Evolutionary conservation across 2,797 vertebrate species (phyloP).

Genomic region (Hyperoplus immaculatus): DNA sequence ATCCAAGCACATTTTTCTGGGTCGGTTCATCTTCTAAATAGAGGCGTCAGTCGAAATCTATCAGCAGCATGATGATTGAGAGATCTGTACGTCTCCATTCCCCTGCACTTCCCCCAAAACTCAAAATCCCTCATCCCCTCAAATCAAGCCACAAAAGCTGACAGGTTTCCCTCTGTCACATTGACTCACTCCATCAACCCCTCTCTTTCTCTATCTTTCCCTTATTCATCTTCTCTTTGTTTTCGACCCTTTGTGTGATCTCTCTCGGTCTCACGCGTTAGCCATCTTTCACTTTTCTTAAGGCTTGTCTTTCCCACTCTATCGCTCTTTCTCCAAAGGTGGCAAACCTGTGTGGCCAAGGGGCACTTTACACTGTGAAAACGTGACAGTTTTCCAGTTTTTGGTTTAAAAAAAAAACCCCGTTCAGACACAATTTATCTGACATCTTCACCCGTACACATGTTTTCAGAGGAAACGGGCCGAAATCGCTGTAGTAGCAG

Average conservation of each 20-base stretch:
- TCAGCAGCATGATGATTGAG: conserved; percentile 51
- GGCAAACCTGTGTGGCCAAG: neutral
- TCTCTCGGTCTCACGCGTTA: neutral
- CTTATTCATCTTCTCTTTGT: neutral
- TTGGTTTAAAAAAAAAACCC: too few species aligned
- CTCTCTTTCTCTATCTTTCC: neutral
- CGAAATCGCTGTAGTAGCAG: too few species aligned
- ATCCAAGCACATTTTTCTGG: conserved; percentile 42
- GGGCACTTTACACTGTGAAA: too few species aligned
- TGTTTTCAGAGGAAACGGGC: too few species aligned
- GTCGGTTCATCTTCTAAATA: conserved; percentile 45
- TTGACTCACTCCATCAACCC: conserved; percentile 6
- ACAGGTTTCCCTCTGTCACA: conserved; percentile 25
- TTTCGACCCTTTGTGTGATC: neutral
- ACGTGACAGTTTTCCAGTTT: too few species aligned
- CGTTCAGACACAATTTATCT: too few species aligned
- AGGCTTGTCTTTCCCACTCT: conserved; percentile 3
- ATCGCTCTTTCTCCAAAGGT: conserved; percentile 5
- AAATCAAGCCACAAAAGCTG: conserved; percentile 32
- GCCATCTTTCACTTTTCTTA: neutral
- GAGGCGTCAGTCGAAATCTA: conserved; percentile 37
- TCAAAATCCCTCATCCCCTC: conserved; percentile 42
- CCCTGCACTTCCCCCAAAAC: conserved; percentile 23
- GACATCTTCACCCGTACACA: too few species aligned
- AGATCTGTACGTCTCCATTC: conserved; percentile 26